Conservation (phyloP, 1,140 invertebrate species). For the Dendroctonus valens region DNA sequence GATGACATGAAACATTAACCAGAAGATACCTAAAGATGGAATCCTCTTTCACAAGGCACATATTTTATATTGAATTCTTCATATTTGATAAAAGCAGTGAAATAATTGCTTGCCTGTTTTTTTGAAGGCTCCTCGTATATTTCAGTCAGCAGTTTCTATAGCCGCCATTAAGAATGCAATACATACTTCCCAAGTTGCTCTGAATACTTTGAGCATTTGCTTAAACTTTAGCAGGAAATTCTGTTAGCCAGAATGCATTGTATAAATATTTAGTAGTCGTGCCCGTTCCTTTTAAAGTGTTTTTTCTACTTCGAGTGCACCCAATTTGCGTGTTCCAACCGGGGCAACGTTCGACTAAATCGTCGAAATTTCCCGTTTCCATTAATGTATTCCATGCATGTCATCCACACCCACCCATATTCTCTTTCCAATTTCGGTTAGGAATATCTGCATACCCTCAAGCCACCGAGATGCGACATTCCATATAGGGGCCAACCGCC, state of each 20-base stretch:
- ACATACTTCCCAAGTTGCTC: constrained; percentile 21
- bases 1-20: too few species aligned
- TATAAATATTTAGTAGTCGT: constrained; percentile 30
- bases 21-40: too few species aligned
- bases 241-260: constrained; percentile 23
- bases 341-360: too few species aligned
- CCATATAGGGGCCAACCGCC: constrained; percentile 5
- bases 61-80: too few species aligned
- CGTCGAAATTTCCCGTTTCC: constrained; percentile 1
- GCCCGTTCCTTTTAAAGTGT: constrained; percentile 10
- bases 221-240: constrained; percentile 25
- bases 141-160: background rate
- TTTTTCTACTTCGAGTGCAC: background rate
- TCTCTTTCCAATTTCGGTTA: constrained; percentile 21
- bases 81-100: too few species aligned
- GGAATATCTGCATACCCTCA: constrained; percentile 19
- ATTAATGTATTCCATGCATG: constrained; percentile 15
- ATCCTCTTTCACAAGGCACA: too few species aligned
- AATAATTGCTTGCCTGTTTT: too few species aligned
- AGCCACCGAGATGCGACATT: constrained; percentile 25
- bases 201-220: constrained; percentile 24
- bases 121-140: too few species aligned
- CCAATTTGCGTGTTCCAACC: too few species aligned
- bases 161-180: constrained; percentile 21
- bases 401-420: constrained; percentile 15